phyloP scores from a whole-genome alignment of 2,888 invertebrate genomes.

The Lacanobia oleracea region DNA sequence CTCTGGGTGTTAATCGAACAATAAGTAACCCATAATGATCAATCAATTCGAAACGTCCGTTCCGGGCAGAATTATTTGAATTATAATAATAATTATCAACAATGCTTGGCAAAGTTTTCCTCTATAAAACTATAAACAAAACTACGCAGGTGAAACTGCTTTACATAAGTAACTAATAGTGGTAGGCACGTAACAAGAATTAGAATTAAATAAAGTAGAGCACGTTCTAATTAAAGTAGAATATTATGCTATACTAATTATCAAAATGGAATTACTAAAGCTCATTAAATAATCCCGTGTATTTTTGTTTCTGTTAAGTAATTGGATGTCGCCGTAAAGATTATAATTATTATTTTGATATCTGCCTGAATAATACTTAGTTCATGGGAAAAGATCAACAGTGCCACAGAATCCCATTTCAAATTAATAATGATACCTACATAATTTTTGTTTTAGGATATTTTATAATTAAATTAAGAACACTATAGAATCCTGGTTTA shows the following conservation, averaged over 20 bases:
- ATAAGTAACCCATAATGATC: constrained; percentile 7
- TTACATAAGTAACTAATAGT: constrained; percentile 4
- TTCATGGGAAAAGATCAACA: not conserved
- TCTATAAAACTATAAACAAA: constrained; percentile 10
- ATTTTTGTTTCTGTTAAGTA: constrained; percentile 53
- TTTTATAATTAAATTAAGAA: not conserved
- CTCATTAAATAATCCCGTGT: constrained; percentile 32
- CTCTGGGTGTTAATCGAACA: constrained; percentile 1
- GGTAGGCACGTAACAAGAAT: constrained; percentile 25
- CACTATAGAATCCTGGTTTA: not conserved
- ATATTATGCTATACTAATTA: constrained; percentile 50
- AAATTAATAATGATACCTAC: not conserved
- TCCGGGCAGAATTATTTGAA: constrained; percentile 5
- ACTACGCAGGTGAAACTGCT: constrained; percentile 1
- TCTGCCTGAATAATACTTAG: not conserved
- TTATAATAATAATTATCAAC: constrained; percentile 21
- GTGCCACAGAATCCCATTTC: not conserved
- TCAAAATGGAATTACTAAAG: constrained; percentile 51
- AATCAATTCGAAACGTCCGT: constrained; percentile 14
- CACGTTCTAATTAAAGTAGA: constrained; percentile 48
- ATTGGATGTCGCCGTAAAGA: constrained; percentile 43
- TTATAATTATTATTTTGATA: constrained; percentile 49
- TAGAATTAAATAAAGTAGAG: constrained; percentile 42
- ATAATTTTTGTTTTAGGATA: not conserved
- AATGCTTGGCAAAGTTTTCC: constrained; percentile 4